phyloP scores from a whole-genome alignment of 2,113 vertebrate genomes.

The Onychorhynchus coronatus region DNA sequence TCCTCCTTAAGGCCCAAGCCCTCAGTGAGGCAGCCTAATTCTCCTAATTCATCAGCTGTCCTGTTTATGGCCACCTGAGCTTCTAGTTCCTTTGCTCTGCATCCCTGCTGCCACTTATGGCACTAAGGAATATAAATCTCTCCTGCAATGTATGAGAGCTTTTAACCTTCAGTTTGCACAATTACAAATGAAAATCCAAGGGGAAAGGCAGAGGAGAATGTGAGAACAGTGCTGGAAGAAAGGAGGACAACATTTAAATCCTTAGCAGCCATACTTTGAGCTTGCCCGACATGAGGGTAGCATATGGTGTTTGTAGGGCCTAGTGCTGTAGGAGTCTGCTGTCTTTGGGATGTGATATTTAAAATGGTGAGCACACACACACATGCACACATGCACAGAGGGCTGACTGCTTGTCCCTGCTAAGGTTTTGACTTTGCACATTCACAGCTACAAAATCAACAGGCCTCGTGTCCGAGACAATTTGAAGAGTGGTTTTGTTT shows the following conservation, averaged over 20 bases:
- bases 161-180: neutral
- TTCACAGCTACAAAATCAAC: neutral
- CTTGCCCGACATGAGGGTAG: neutral
- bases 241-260: neutral
- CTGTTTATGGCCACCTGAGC: neutral
- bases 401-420: neutral
- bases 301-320: rapidly evolving
- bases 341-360: neutral
- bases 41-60: neutral
- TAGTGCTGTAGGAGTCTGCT: neutral
- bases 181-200: neutral
- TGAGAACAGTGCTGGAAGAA: neutral
- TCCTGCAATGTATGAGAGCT: neutral
- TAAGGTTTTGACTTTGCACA: neutral
- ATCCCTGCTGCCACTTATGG: neutral
- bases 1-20: neutral
- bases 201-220: neutral
- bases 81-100: neutral
- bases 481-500: neutral
- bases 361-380: neutral
- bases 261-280: neutral
- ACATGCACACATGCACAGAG: neutral
- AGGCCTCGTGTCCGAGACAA: neutral
- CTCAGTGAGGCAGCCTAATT: neutral
- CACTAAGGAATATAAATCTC: neutral